Base-by-base conservation (phyloP, 1,140 invertebrate genomes). In the Neelides sp. region DNA sequence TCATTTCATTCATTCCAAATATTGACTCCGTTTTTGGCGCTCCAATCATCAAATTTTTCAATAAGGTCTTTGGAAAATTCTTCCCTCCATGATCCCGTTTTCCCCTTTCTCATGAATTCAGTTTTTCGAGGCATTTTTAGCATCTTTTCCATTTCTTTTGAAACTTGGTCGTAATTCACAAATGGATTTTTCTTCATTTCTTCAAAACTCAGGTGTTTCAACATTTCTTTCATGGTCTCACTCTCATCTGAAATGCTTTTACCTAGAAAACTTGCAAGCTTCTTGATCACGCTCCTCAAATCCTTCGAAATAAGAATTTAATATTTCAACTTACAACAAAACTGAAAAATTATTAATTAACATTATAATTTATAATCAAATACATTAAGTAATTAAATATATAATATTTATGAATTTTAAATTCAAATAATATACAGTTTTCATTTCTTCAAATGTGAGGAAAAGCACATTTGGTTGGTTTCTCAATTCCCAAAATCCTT, bases 371-470 rank as follows among this genome's bases (percentile, higher is more conserved):
- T 12, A 40, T 12, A 40, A 10, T 40, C 19, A 19, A 10, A 8
- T 40, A n/a, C n/a, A n/a, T n/a, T n/a, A n/a, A n/a, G n/a, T n/a
- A n/a, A n/a, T n/a, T n/a, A n/a, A n/a, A n/a, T n/a, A n/a, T n/a
- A n/a, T n/a, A n/a, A n/a, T n/a, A n/a, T n/a, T n/a, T n/a, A n/a
- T n/a, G n/a, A n/a, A n/a, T n/a, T n/a, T n/a, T n/a, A n/a, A n/a
- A n/a, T n/a, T n/a, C n/a, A n/a, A 37, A 54, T 36, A 12, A 12
- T 39, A 62, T 63, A 74, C 73, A 61, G 65, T 69, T 62, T 85
- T 85, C 81, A 89, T 81, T 42, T 90, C 85, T 69, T 91, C 86
- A 61, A 85, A 93, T 56, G 78, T 86, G 23, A 90, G 65, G 55
- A 91, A 82, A 1, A 88, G 66, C 1, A 90, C 66, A 58, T 90